Evolutionary conservation across 1,140 invertebrate genomes (phyloP).

Genomic region (Trichonephila clavata): DNA sequence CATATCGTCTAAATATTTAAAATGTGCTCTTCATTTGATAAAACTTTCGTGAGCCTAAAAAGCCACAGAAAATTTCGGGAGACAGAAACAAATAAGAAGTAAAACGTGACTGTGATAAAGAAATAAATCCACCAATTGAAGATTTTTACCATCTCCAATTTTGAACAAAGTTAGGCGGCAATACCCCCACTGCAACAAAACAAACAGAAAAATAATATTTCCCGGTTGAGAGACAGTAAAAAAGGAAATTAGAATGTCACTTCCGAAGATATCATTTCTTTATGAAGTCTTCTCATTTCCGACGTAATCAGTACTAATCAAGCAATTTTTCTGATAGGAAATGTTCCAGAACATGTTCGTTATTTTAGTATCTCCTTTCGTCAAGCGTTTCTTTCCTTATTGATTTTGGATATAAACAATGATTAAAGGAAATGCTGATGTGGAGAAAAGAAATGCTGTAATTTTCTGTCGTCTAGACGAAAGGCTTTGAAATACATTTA

Average conservation of each 20-base stretch:
- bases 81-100: not conserved
- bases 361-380: not conserved
- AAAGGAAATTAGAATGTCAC: slow-evolving; percentile 6
- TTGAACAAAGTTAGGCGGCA: not conserved
- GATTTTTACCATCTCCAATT: not conserved
- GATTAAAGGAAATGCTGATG: slow-evolving; percentile 45
- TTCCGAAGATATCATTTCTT: not conserved
- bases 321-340: not conserved
- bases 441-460: not conserved
- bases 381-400: slow-evolving; percentile 11
- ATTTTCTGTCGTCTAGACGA: slow-evolving; percentile 29
- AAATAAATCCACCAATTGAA: not conserved
- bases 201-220: not conserved
- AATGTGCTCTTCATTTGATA: too few species aligned
- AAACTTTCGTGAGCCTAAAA: not conserved
- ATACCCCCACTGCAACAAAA: not conserved
- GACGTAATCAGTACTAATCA: not conserved
- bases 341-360: not conserved
- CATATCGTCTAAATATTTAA: too few species aligned
- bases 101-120: not conserved
- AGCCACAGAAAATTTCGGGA: not conserved
- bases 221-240: not conserved
- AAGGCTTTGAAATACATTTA: not conserved
- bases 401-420: slow-evolving; percentile 38
- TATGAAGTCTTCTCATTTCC: not conserved